phyloP scores from a whole-genome alignment of 2,888 invertebrate species.

The Drosophila atroscutellata region DNA sequence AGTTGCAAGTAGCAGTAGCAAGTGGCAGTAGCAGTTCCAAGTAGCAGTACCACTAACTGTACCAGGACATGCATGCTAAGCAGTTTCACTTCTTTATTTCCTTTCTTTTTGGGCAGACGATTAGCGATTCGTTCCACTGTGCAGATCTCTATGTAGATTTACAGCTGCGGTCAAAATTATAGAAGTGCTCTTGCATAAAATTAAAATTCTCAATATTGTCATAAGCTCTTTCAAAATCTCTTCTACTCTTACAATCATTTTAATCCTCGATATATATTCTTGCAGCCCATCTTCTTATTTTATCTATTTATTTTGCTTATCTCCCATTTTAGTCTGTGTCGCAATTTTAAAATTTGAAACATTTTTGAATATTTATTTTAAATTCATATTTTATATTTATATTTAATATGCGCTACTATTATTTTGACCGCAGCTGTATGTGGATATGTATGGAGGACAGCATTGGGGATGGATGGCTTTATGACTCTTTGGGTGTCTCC shows the following conservation, averaged over 20 bases:
- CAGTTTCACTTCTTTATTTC: conserved; percentile 56
- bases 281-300: too few species aligned
- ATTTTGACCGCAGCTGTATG: not conserved
- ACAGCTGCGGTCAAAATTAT: not conserved
- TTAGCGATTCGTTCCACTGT: conserved; percentile 38
- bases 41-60: not conserved
- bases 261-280: too few species aligned
- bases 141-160: not conserved
- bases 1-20: conserved; percentile 5
- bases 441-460: not conserved
- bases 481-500: conserved; percentile 19
- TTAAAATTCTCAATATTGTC: not conserved
- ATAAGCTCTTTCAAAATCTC: not conserved
- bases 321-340: not conserved
- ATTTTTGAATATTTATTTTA: not conserved
- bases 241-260: too few species aligned
- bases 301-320: too few species aligned
- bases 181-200: not conserved
- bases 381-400: too few species aligned
- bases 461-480: not conserved
- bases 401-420: not conserved
- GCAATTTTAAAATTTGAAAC: not conserved
- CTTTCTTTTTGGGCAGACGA: conserved; percentile 50
- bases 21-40: not conserved
- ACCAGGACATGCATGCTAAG: conserved; percentile 56